Percentiles rank a stretch among this genome's conserved stretches.
These are phyloP conservation scores for Eugnorisma glareosa DNA, from an alignment of 2,888 invertebrate species.

Conservation along the genomic window DNA sequence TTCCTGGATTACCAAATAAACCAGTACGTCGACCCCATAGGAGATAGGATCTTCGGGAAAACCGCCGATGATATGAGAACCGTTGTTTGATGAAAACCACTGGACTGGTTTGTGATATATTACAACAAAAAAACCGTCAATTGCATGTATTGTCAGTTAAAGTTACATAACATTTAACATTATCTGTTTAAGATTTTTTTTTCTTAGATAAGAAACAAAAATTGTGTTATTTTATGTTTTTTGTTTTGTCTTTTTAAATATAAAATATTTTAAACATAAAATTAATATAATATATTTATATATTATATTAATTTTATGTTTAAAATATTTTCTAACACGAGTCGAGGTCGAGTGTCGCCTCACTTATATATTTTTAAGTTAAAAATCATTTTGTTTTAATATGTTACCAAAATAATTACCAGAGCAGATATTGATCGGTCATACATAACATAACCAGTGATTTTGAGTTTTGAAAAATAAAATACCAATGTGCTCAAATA, in stretches of 20 bases:
- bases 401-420: constrained; percentile 26
- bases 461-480: not conserved
- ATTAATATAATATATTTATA: too few relatives aligned
- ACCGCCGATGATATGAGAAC: constrained; percentile 95
- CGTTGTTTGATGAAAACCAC: constrained; percentile 94
- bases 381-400: not conserved
- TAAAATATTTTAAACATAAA: too few relatives aligned
- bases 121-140: too few relatives aligned
- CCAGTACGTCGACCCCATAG: constrained; percentile 93
- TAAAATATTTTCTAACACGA: constrained; percentile 6
- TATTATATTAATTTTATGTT: too few relatives aligned
- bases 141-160: too few relatives aligned
- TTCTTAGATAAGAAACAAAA: too few relatives aligned
- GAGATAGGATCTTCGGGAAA: constrained; percentile 92
- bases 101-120: constrained; percentile 72
- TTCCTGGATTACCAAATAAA: constrained; percentile 95
- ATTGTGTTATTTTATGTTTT: too few relatives aligned
- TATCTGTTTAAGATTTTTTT: too few relatives aligned
- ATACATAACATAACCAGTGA: not conserved
- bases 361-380: too few relatives aligned
- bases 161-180: too few relatives aligned
- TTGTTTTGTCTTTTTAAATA: too few relatives aligned
- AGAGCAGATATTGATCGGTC: too few relatives aligned
- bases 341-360: not conserved
- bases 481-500: not conserved